These are phyloP conservation scores for Phortica magna DNA, from an alignment of 2,888 invertebrate species.

Conservation along the genomic window DNA sequence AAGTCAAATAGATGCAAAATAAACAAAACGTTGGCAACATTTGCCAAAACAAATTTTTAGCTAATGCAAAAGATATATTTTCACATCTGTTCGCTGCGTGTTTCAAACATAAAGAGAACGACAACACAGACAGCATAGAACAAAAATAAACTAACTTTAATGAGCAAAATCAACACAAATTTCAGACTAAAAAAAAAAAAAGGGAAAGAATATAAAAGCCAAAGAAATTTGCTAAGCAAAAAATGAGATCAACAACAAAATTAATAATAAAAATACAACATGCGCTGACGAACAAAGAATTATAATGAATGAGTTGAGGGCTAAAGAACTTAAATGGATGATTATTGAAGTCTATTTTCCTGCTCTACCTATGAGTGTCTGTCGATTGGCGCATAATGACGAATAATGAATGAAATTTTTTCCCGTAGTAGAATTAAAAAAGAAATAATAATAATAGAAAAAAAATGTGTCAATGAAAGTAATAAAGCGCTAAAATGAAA, in stretches of 20 bases:
- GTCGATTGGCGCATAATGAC: constrained; percentile 36
- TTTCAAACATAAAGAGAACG: neutral
- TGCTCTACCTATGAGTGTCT: neutral
- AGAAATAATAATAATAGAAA: constrained; percentile 36
- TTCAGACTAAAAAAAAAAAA: neutral
- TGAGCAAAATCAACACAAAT: neutral
- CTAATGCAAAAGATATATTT: neutral
- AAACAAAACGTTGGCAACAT: constrained; percentile 3
- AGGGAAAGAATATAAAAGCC: constrained; percentile 1
- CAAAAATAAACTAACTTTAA: constrained; percentile 11
- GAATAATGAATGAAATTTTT: constrained; percentile 9
- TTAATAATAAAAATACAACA: neutral
- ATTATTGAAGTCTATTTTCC: neutral
- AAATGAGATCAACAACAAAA: constrained; percentile 63
- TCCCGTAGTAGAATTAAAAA: neutral
- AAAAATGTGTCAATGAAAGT: constrained; percentile 68
- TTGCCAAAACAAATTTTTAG: constrained; percentile 15
- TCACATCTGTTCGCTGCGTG: neutral
- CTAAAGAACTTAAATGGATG: constrained; percentile 41
- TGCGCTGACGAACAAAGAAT: neutral
- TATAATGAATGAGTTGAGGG: constrained; percentile 28
- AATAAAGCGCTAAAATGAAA: constrained; percentile 32
- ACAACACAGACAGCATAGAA: constrained; percentile 1
- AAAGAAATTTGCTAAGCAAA: constrained; percentile 41
- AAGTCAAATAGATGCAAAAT: neutral